Conservation (phyloP, 2,797 vertebrate species). For the Myripristis jacobus region DNA sequence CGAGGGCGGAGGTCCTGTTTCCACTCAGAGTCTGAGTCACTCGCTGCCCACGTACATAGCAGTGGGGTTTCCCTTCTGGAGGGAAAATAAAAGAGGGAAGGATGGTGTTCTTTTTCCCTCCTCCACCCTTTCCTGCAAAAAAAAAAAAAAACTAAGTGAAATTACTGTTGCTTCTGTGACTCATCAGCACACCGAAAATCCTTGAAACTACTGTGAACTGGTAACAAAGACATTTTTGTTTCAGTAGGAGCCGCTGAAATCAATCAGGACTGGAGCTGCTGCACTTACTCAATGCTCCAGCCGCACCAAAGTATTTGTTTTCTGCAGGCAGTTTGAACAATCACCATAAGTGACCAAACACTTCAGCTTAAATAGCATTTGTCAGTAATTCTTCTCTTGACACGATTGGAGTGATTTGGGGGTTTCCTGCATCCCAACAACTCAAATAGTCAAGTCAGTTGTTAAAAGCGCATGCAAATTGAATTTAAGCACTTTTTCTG, state of each 20-base stretch:
- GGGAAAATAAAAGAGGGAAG: constrained; percentile 59
- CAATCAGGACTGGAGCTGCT: constrained; percentile 1
- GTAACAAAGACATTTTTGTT: constrained; percentile 4
- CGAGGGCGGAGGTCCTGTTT: constrained; percentile 67
- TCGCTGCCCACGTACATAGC: constrained; percentile 32
- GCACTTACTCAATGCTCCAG: neutral
- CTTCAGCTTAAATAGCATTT: no score
- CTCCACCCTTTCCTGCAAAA: constrained; percentile 70
- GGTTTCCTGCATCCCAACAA: constrained; percentile 1
- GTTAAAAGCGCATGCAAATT: no score
- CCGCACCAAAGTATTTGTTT: neutral
- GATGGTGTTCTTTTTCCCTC: constrained; percentile 43
- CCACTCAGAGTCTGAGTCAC: constrained; percentile 69
- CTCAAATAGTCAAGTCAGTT: no score
- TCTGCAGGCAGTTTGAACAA: neutral
- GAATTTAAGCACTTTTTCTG: constrained; percentile 33
- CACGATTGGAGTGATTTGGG: no score
- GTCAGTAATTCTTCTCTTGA: no score
- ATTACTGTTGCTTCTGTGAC: constrained; percentile 62
- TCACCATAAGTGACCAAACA: neutral
- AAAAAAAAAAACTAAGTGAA: constrained; percentile 35
- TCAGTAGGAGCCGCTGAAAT: constrained; percentile 24
- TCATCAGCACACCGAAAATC: constrained; percentile 45
- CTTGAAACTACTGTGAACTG: constrained; percentile 6
- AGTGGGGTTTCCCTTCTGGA: constrained; percentile 58